Evolutionary conservation across 1,140 invertebrate genomes (phyloP).

Genomic region (Cepaea nemoralis): DNA sequence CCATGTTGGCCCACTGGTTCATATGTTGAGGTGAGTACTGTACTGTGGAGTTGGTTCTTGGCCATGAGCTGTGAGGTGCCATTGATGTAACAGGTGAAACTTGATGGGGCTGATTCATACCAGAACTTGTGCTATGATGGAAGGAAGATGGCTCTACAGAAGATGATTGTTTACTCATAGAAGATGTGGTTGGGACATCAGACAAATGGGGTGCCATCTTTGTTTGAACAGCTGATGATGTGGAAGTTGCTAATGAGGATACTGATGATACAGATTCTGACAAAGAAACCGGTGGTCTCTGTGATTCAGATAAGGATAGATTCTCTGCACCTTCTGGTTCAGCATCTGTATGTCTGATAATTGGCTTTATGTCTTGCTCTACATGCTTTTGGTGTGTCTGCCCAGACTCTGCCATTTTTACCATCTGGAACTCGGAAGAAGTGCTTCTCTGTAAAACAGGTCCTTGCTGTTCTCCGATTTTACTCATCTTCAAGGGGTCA

Average conservation of each 20-base stretch:
- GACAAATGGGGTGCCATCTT: background rate
- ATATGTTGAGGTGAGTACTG: slow-evolving; percentile 10
- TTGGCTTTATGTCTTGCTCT: background rate
- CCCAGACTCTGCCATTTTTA: background rate
- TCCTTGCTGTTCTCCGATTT: background rate
- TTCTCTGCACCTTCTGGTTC: background rate
- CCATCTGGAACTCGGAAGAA: background rate
- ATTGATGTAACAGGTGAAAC: background rate
- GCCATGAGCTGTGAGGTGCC: background rate
- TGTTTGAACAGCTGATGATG: background rate
- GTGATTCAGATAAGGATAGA: background rate
- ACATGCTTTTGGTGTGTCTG: background rate
- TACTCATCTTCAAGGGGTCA: background rate
- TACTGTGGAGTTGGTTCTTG: background rate
- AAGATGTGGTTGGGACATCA: background rate
- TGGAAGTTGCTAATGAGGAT: background rate
- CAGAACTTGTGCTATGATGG: background rate
- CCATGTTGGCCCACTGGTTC: background rate
- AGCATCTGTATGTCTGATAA: background rate
- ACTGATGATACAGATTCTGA: background rate
- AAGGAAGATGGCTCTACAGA: background rate
- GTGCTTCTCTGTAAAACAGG: slow-evolving; percentile 6
- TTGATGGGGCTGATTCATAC: background rate
- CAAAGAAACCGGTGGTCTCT: background rate
- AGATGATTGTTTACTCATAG: background rate